Percentiles rank a stretch among this genome's conserved stretches.
phyloP scores from a whole-genome alignment of 2,797 vertebrate species.

The Champsocephalus gunnari region DNA sequence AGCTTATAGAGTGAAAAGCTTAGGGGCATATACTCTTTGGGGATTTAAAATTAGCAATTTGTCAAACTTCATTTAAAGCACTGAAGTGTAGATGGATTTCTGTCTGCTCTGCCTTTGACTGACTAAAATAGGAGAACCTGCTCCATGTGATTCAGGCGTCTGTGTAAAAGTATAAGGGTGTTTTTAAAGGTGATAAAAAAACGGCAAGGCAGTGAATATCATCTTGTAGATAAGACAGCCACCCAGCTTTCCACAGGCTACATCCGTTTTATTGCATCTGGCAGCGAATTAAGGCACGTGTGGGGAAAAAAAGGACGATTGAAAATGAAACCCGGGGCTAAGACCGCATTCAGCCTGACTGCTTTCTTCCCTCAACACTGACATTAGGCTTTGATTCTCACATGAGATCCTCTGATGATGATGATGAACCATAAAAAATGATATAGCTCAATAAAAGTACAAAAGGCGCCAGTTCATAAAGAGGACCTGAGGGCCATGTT shows the following conservation, averaged over 20 bases:
- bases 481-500: conserved; percentile 89
- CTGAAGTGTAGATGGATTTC: conserved; percentile 63
- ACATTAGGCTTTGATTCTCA: conserved; percentile 88
- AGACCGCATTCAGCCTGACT: conserved; percentile 83
- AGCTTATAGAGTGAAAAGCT: conserved; percentile 59
- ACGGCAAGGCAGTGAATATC: conserved; percentile 83
- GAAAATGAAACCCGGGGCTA: conserved; percentile 88
- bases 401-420: conserved; percentile 86
- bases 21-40: conserved; percentile 57
- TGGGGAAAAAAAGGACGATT: conserved; percentile 65
- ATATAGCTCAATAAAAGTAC: conserved; percentile 93
- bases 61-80: conserved; percentile 76
- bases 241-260: conserved; percentile 83
- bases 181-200: conserved; percentile 88
- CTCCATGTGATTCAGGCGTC: conserved; percentile 74
- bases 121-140: conserved; percentile 67
- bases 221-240: conserved; percentile 86
- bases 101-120: conserved; percentile 55
- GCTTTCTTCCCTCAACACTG: conserved; percentile 80
- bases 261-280: conserved; percentile 86
- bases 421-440: conserved; percentile 87
- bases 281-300: conserved; percentile 90
- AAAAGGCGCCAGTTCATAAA: conserved; percentile 85
- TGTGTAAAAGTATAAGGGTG: conserved; percentile 85
- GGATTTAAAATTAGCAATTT: conserved; percentile 77